Base-by-base conservation (phyloP, 92 coral and sea anemone species). In the Porites lobata region DNA sequence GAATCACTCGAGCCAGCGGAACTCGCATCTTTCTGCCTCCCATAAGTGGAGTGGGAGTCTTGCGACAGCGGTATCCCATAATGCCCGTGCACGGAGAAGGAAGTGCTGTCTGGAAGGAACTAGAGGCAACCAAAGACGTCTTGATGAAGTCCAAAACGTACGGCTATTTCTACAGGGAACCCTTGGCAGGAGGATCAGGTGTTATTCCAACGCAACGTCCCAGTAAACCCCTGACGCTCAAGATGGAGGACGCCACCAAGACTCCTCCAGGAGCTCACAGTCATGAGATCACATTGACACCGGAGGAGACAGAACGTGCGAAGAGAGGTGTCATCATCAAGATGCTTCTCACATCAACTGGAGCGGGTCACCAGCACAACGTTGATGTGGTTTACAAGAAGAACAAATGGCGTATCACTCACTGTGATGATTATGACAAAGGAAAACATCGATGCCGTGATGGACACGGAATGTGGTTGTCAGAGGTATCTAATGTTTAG, bases 1-100 rank as follows among this genome's bases (percentile, higher is more conserved):
- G 85, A 9, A 72, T 81, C 15, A 85, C 93, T 66, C 84, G 83
- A 69, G 99, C 99, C 15, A 89, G 92, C 65, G 99, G 99, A 72
- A 94, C 92, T 73, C 90, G 99, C 20, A 88, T 96, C 86, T 94
- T 96, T 79, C 87, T 96, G n/a, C 95, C 96, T 24, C 3, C 75
- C 15, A 95, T 93, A 17, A 52, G 78, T 2, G 98, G 87, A 22
- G 91, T 95, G 1, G 93, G 96, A n/a, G 59, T 74, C 75, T 75
- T 93, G 66, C 96, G 95, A 29, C 98, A 95, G 77, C 90, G 98
- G 20, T 95, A 93, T 70, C 98, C 98, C 86, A 95, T 95, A 71
- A 84, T 92, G 95, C 98, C 98, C 47, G 90, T 95, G 15, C 96
- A 95, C 50, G 98, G 96, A n/a, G 96, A 95, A 53, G 98, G 98